Evolutionary conservation across 2,797 vertebrate species (phyloP), one percentile per base, ranked within the genome.

Genomic region (Serranus cabrilla): DNA sequence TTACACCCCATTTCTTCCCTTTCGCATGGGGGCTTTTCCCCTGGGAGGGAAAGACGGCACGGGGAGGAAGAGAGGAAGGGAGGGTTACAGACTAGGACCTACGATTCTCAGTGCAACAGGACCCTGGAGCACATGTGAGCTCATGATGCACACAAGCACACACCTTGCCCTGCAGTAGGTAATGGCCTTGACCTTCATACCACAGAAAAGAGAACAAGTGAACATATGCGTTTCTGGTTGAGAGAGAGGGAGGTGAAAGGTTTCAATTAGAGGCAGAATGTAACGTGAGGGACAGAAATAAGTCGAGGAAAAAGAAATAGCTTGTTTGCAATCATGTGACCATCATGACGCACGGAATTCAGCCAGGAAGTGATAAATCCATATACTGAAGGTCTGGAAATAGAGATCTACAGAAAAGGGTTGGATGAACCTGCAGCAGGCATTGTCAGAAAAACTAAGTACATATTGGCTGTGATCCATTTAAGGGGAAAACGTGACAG

Each of bases 21-120:
- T 91, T 93, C 89, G 58, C 92, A 91, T 89, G 85, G 76, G 77
- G 84, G 78, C 76, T 84, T 88, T 90, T 89, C 89, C 91, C 84
- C 58, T 66, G 87, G 84, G 92, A 91, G 60, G 65, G 61, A 56
- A 51, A 58, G 58, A 66, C 39, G 81, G 80, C 80, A 71, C 10
- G 0, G 69, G 42, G 58, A 64, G 74, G 69, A 82, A 85, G 69
- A 90, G 63, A 87, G 72, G 70, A 71, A 78, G 52, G 76, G 70
- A 76, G 50, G 72, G 70, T 76, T 82, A 74, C 63, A 82, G 37
- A 78, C 64, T 23, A 42, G 60, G 78, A 78, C 71, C 54, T 76
- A 81, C 81, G 82, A 65, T 76, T 86, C 79, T 80, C 69, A 74
- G 31, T 46, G 78, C 46, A 78, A 66, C 67, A 50, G 20, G 61